Evolutionary conservation across 2,797 vertebrate species (phyloP), one percentile per base, ranked within the genome.

Genomic region (Siniperca undulata): DNA sequence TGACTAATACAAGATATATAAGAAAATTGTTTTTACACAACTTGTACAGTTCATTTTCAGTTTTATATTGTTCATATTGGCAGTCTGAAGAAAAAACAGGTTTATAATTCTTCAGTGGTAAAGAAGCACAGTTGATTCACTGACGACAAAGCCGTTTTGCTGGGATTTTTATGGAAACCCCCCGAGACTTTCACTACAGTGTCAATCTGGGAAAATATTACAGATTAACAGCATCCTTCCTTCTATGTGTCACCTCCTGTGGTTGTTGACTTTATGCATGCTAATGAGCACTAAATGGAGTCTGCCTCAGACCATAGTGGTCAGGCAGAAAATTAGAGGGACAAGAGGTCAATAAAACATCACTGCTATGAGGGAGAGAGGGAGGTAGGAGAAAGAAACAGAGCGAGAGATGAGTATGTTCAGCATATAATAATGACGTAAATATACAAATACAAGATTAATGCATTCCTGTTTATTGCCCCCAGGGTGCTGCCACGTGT

Each of bases 401-500:
- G 19, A 16, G 38, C 38, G 6, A 62, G 30, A 59, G 3, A 79
- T 50, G 24, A 70, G 40, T 53, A 61, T 42, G 65, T 24, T 3
- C 8, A 11, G 20, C 22, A 70, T 30, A 8, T 24, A 30, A 52
- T 42, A 53, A 55, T 22, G 20, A 66, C 9, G 20, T 20, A 5
- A 70, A 42, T 7, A 52, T 19, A n/a, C 17, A 68, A 40, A 30
- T 58, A 38, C 68, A 71, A 24, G 27, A 70, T 44, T 34, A 56
- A 66, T 53, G 9, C 20, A 19, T 72, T 27, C 30, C 0, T 78
- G 22, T 77, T 71, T 69, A 9, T 78, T 40, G 1, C 14, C 65
- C 40, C 5, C 83, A 99, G 98, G 94, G 96, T 99, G 88, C 94
- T 99, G 60, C 97, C 97, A 1, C 96, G 96, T 78, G 91, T 99